Evolutionary conservation across 1,140 invertebrate genomes (phyloP).

Genomic region (Colletes latitarsis): DNA sequence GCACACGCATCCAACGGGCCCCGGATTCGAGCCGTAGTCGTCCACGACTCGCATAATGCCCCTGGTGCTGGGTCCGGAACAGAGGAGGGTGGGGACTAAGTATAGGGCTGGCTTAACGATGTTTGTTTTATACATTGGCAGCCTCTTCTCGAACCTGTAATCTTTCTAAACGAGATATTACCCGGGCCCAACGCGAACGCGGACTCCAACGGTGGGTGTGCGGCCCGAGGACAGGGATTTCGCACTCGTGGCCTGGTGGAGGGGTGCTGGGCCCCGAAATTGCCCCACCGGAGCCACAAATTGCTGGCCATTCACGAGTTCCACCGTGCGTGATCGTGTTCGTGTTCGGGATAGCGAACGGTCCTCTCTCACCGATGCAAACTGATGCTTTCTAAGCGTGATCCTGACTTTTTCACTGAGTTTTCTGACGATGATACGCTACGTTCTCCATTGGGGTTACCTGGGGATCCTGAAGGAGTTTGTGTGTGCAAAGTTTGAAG

Average conservation of each 20-base stretch:
- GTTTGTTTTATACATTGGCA: slow-evolving; percentile 83
- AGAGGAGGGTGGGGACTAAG: slow-evolving; percentile 72
- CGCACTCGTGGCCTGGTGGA: slow-evolving; percentile 2
- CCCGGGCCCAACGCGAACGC: slow-evolving; percentile 58
- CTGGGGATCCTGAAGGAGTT: no score
- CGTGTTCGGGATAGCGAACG: slow-evolving; percentile 32
- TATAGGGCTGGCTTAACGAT: slow-evolving; percentile 81
- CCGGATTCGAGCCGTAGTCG: not conserved
- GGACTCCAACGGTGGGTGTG: slow-evolving; percentile 47
- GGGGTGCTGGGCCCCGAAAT: slow-evolving; percentile 49
- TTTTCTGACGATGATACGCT: no score
- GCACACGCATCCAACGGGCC: slow-evolving; percentile 19
- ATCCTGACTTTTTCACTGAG: not conserved
- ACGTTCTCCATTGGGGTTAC: no score
- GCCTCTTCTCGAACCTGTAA: slow-evolving; percentile 81
- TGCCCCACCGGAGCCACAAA: slow-evolving; percentile 52
- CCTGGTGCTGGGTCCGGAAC: slow-evolving; percentile 25
- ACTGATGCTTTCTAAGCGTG: not conserved
- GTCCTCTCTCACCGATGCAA: not conserved
- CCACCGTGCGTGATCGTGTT: slow-evolving; percentile 16
- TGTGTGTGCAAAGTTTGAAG: no score
- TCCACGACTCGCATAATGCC: slow-evolving; percentile 43
- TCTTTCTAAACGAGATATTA: slow-evolving; percentile 83
- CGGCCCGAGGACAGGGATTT: slow-evolving; percentile 33
- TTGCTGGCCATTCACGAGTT: slow-evolving; percentile 58